Base-by-base conservation (phyloP, 2,797 vertebrate species). In the Mycteria americana region DNA sequence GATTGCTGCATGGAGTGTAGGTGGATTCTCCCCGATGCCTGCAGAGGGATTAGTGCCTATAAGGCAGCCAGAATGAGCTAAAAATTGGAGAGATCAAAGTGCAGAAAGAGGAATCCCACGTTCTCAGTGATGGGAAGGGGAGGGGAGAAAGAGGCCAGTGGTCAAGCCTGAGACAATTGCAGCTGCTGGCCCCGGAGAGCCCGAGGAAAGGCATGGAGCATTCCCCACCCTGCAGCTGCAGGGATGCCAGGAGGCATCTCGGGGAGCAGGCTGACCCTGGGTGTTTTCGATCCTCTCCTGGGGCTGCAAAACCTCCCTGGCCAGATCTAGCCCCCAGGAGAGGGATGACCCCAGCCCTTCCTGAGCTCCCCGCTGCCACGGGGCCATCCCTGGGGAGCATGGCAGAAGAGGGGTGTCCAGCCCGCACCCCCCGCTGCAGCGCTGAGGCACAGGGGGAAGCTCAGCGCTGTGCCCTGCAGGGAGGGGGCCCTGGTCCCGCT, bases 41-140 rank as follows among this genome's bases (percentile, higher is more conserved):
- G 95, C 95, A 91, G 96, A 94, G 87, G 94, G 95, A 96, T 97
- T 97, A 96, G 88, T 77, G 91, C 93, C 86, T 96, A 67, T 91
- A 91, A 95, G 41, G 94, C 95, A 96, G 88, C 57, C 31, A 91
- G 91, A 96, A 89, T 24, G 92, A 95, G 95, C 89, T 95, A 78
- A 95, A 96, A 89, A 96, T 93, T 89, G 80, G 93, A 93, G 85
- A 94, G 80, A 95, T 95, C 94, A 77, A 95, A 95, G 96, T 95
- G 88, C 89, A 65, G 76, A 46, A 85, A 81, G 79, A 95, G 88
- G 93, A 89, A 92, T 92, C 77, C 87, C 91, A 92, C 13, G 0
- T 95, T 91, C 78, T 87, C 18, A 0, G 63, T 22, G 62, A 82
- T 41, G 83, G 65, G 64, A 92, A 92, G 57, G 64, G 50, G 70